phyloP scores from a whole-genome alignment of 2,888 invertebrate species.

The Enchytraeus crypticus region DNA sequence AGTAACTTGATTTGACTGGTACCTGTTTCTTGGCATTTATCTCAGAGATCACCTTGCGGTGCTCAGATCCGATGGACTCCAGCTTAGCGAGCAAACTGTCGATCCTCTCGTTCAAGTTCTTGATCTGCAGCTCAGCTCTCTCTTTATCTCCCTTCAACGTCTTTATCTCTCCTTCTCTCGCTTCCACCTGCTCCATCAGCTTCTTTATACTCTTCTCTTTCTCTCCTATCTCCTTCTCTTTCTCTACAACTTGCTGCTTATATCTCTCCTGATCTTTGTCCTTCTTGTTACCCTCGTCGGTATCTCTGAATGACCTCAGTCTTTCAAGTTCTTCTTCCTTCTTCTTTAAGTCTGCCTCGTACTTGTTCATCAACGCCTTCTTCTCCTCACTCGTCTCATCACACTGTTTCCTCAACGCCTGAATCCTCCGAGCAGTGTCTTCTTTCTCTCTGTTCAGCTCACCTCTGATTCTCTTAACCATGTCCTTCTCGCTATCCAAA shows the following conservation, averaged over 20 bases:
- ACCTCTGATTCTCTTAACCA: not conserved
- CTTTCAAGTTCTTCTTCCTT: too few species aligned
- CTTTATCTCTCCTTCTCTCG: not conserved
- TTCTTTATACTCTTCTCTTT: constrained; percentile 3
- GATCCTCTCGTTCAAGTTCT: not conserved
- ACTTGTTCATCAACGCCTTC: too few species aligned
- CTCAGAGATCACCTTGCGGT: not conserved
- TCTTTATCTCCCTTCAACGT: not conserved
- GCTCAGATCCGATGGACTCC: not conserved
- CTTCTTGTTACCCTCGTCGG: not conserved
- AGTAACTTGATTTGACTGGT: too few species aligned
- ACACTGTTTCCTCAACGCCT: not conserved
- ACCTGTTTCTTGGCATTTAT: not conserved
- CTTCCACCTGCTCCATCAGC: not conserved
- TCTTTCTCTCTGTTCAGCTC: not conserved
- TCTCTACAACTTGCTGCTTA: constrained; percentile 6
- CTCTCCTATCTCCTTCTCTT: not conserved
- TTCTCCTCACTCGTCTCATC: not conserved
- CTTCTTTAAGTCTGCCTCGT: too few species aligned
- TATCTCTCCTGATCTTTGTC: not conserved
- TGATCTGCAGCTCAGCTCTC: not conserved
- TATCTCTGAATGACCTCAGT: too few species aligned
- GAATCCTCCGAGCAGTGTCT: not conserved
- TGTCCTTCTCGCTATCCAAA: not conserved
- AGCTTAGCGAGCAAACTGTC: not conserved